A percentile compares a stretch with the other conserved stretches of the same genome.
Evolutionary conservation across 2,888 invertebrate genomes (phyloP).

Genomic region (Heliconius erato): DNA sequence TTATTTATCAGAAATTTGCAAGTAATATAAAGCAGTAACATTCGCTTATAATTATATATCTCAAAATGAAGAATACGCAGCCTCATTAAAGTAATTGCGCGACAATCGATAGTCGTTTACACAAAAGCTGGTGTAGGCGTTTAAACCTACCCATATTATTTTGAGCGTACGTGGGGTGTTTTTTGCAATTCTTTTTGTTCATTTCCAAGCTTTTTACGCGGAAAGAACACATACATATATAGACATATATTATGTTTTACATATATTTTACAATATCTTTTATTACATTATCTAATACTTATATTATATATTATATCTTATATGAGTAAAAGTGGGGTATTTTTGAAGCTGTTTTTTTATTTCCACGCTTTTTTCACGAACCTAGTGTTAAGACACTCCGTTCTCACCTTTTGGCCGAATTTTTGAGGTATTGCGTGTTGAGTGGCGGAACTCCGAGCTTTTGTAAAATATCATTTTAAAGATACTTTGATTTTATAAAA

Average conservation of each 20-base stretch:
- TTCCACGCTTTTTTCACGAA: background rate
- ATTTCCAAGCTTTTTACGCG: background rate
- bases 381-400: too few species aligned
- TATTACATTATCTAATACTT: too few species aligned
- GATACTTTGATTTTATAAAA: background rate
- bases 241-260: too few species aligned
- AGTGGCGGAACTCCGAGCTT: too few species aligned
- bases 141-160: background rate
- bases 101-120: slow-evolving; percentile 7
- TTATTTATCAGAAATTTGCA: background rate
- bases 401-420: too few species aligned
- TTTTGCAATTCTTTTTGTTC: background rate
- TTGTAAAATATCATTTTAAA: background rate
- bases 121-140: slow-evolving; percentile 8
- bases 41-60: background rate
- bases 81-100: slow-evolving; percentile 11
- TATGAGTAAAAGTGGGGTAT: background rate
- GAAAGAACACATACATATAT: background rate
- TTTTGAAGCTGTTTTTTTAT: background rate
- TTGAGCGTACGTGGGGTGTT: background rate
- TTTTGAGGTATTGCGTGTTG: too few species aligned
- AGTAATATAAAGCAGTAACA: background rate
- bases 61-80: background rate
- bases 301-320: too few species aligned
- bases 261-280: too few species aligned